These are phyloP conservation scores for Carabus problematicus DNA, from an alignment of 2,888 invertebrate species.

Conservation along the genomic window DNA sequence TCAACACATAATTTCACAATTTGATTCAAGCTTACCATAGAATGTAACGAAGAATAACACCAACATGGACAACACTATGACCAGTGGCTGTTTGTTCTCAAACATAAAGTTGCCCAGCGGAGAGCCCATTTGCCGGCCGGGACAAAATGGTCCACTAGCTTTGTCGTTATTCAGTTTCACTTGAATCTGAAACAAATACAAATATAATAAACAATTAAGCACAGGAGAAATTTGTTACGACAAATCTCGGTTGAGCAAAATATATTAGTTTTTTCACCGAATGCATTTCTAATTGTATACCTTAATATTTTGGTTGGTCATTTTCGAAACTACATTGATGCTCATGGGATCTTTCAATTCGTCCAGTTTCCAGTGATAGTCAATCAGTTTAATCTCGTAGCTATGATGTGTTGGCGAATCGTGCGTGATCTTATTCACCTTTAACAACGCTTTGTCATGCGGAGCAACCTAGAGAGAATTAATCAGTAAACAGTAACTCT, in stretches of 20 bases:
- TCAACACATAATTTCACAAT: slow-evolving; percentile 7
- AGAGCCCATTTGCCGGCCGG: slow-evolving; percentile 39
- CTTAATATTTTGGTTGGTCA: slow-evolving; percentile 53
- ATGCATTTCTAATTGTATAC: slow-evolving; percentile 44
- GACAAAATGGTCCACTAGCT: slow-evolving; percentile 45
- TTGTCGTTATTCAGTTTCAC: slow-evolving; percentile 46
- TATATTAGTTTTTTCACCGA: no score
- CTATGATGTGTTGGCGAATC: slow-evolving; percentile 48
- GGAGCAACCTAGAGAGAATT: slow-evolving; percentile 51
- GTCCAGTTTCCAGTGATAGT: slow-evolving; percentile 57
- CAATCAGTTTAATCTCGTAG: slow-evolving; percentile 53
- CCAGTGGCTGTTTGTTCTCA: slow-evolving; percentile 47
- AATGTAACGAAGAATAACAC: slow-evolving; percentile 54
- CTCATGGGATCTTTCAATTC: slow-evolving; percentile 55
- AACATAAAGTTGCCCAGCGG: slow-evolving; percentile 47
- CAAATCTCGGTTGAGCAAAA: no score
- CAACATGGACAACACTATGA: slow-evolving; percentile 50
- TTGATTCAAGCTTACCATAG: slow-evolving; percentile 52
- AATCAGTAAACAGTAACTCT: neutral
- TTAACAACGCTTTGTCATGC: slow-evolving; percentile 54
- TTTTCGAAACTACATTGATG: slow-evolving; percentile 52
- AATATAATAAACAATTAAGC: no score
- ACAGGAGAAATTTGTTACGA: no score
- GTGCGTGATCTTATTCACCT: slow-evolving; percentile 48
- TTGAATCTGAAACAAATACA: slow-evolving; percentile 38